Conservation (phyloP, 2,797 vertebrate species). For the Sebastes umbrosus region DNA sequence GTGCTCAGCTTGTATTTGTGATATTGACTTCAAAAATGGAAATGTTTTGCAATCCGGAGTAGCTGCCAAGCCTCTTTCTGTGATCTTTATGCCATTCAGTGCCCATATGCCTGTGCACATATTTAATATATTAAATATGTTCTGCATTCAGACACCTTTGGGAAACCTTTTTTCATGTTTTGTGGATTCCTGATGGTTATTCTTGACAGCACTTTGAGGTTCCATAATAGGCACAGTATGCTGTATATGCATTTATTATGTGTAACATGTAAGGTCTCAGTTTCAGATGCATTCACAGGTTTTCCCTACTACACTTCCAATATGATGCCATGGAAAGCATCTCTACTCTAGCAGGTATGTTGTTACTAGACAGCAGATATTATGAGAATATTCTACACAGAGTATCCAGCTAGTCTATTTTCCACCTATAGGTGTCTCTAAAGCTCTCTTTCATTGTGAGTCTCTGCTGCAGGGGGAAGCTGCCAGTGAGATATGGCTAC, state of each 20-base stretch:
- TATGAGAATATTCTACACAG: neutral
- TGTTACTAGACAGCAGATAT: neutral
- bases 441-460: conserved; percentile 15
- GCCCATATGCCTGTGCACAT: neutral
- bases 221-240: neutral
- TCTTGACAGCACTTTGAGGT: neutral
- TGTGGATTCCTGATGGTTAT: neutral
- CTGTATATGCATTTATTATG: neutral
- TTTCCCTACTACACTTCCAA: neutral
- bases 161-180: neutral
- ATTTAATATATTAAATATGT: neutral
- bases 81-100: neutral
- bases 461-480: neutral
- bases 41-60: neutral
- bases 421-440: conserved; percentile 67
- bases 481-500: neutral
- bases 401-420: neutral
- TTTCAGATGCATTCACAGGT: neutral
- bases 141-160: neutral
- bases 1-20: neutral
- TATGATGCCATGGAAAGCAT: neutral
- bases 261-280: neutral
- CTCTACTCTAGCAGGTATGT: neutral
- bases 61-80: neutral
- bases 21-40: neutral